Base-by-base conservation (phyloP, 2,797 vertebrate genomes). In the Petrocephalus schoutedeni region DNA sequence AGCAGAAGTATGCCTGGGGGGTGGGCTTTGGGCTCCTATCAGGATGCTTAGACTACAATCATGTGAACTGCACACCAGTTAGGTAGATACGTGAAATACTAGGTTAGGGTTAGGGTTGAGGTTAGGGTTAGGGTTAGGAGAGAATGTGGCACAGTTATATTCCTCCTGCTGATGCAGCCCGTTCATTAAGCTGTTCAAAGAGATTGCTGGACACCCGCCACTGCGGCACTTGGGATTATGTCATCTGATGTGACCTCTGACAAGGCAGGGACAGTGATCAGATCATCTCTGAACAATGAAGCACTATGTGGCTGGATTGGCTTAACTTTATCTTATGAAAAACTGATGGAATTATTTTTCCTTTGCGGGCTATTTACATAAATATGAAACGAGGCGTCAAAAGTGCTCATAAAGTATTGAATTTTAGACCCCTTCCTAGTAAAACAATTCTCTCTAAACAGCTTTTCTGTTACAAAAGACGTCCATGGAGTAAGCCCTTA, bases 381-480 rank as follows among this genome's bases (percentile, higher is more conserved):
- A 74, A 74, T 41, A 41, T 32, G 32, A 41, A 74, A 41, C 67
- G 4, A 74, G 28, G 32, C 67, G 6, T 74, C 57, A 74, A 41
- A 74, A 41, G 32, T 74, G 14, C 32, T 74, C 67, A 74, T 36
- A 7, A 16, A 41, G 14, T 41, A 12, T 74, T 74, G 67, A 8
- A 19, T 74, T 36, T 74, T 41, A 74, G 67, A 19, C 67, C 32
- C 32, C 67, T 74, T 4, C 12, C 64, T 0, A 71, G 64, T 36
- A 71, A 14, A 3, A 32, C 12, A 71, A 41, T 41, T 74, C 67
- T 74, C 32, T 41, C 32, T 74, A 74, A 74, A 74, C 67, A 74
- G 82, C 59, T 88, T 88, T 85, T 87, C 54, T 82, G 41, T 87
- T 87, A 82, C 54, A 61, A 21, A 59, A 82, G 87, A 87, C 45